These are phyloP conservation scores for Tipula confusa DNA, from an alignment of 2,888 invertebrate genomes.

Conservation along the genomic window DNA sequence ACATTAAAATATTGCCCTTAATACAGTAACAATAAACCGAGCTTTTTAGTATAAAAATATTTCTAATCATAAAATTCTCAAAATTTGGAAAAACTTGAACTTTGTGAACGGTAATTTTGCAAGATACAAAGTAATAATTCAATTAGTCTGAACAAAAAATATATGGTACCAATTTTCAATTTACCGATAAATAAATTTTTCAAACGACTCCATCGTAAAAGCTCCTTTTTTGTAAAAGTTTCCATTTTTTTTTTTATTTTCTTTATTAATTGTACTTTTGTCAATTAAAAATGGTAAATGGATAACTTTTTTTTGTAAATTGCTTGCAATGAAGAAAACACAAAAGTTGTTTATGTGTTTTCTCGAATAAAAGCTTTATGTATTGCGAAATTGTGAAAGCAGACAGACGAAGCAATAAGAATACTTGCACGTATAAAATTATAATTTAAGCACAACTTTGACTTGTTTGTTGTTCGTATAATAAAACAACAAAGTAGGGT, in stretches of 20 bases:
- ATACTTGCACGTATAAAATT: background rate
- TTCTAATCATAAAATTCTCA: too few species aligned
- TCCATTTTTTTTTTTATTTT: background rate
- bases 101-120: too few species aligned
- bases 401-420: background rate
- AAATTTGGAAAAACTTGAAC: too few species aligned
- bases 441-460: background rate
- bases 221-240: background rate
- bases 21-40: too few species aligned
- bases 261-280: background rate
- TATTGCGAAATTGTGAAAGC: background rate
- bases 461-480: background rate
- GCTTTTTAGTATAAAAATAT: too few species aligned
- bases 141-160: background rate
- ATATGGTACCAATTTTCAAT: background rate
- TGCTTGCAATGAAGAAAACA: background rate
- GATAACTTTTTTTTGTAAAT: background rate
- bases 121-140: too few species aligned
- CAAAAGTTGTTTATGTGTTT: background rate
- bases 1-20: too few species aligned
- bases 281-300: background rate
- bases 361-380: background rate
- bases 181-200: background rate
- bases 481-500: background rate
- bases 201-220: background rate